Percentiles rank a stretch among this genome's conserved stretches.
These are phyloP conservation scores for Sebastes oblongus DNA, from an alignment of 2,797 vertebrate species.

Conservation along the genomic window DNA sequence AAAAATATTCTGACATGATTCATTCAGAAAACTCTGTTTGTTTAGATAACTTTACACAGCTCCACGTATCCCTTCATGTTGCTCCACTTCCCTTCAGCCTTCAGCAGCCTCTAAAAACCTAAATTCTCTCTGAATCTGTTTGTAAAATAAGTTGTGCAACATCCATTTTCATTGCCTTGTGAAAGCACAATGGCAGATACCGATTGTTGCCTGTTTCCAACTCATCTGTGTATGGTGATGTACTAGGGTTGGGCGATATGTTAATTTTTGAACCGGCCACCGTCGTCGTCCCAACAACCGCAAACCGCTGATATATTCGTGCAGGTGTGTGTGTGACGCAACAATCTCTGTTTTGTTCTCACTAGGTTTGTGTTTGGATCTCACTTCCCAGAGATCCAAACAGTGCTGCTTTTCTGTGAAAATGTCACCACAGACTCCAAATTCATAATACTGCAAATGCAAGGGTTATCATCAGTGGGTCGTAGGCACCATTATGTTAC, in stretches of 20 bases:
- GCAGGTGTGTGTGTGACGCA: too few relatives aligned
- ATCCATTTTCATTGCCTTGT: neutral
- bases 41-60: neutral
- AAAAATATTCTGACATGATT: neutral
- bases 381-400: neutral
- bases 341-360: too few relatives aligned
- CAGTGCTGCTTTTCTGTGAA: neutral
- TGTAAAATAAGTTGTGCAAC: neutral
- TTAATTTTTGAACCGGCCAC: too few relatives aligned
- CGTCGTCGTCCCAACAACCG: too few relatives aligned
- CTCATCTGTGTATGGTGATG: too few relatives aligned
- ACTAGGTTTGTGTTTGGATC: neutral
- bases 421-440: neutral
- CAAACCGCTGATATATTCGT: too few relatives aligned
- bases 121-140: neutral
- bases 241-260: too few relatives aligned
- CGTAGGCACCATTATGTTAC: neutral
- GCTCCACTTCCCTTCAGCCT: slow-evolving; percentile 2
- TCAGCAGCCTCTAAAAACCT: neutral
- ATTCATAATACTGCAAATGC: neutral
- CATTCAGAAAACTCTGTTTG: neutral
- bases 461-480: neutral
- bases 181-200: neutral
- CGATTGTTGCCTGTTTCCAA: neutral
- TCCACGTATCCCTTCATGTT: neutral